Base-by-base conservation (phyloP, 2,888 invertebrate genomes). In the Masnerella sp. region DNA sequence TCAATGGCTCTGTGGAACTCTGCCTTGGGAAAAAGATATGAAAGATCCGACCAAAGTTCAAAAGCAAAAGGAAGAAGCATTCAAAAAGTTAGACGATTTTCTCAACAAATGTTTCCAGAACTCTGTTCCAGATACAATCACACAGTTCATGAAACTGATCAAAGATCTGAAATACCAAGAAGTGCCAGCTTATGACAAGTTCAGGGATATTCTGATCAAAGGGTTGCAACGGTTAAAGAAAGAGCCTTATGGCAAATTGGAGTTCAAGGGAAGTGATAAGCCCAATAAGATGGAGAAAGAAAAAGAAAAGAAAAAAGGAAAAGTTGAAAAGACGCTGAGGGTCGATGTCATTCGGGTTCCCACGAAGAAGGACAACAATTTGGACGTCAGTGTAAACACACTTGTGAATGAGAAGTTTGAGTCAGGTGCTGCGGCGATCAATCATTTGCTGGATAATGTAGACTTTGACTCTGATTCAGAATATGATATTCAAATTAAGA, bases 1-100 rank as follows among this genome's bases (percentile, higher is more conserved):
- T 36, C 95, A 96, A 82, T 99, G 99, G 99, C 83, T 96, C 36
- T 92, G 93, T 17, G 93, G 94, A 0, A 89, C 90, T 72, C 88
- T 98, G 76, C 97, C 97, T 0, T 98, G 98, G 98, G 93, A 95
- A 83, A 90, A 90, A 45, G 88, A 90, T 5, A 88, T 95, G 9
- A 88, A 89, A 14, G 89, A 90, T 76, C 54, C 71, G 90, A 85
- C 88, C 20, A 87, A 88, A 0, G 94, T 94, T 0, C 93, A 95
- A 79, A 89, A 90, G 71, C 88, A 90, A 78, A 95, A 95, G 83
- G 92, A 93, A 75, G 88, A 90, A 15, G 91, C 92, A 77, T 92
- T 95, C 90, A 88, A 88, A 1, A 88, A 92, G 80, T 85, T 91
- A 2, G 77, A 83, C 1, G 77, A 74, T 30, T 88, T 89, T 75